These are phyloP conservation scores for Vultur gryphus DNA, from an alignment of 2,797 vertebrate species.

Conservation along the genomic window DNA sequence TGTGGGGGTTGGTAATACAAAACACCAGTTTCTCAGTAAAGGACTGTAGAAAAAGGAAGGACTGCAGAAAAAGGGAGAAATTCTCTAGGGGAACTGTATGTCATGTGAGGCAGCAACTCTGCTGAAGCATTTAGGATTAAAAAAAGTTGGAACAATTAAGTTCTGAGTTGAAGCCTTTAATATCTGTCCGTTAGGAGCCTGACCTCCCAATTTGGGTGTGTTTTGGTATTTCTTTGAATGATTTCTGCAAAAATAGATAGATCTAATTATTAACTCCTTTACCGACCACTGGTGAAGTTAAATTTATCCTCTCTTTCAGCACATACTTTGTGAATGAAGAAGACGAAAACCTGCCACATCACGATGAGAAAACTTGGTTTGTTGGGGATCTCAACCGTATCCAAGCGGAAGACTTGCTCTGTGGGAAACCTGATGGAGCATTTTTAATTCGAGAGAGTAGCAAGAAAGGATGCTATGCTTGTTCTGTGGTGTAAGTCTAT, in stretches of 20 bases:
- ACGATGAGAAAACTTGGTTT: conserved; percentile 96
- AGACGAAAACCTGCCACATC: conserved; percentile 91
- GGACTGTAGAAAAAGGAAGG: background rate
- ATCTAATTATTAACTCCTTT: background rate
- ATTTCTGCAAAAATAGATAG: background rate
- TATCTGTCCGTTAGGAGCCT: background rate
- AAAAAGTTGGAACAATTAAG: background rate
- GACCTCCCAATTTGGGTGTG: background rate
- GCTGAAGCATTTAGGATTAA: background rate
- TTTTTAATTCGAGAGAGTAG: conserved; percentile 96
- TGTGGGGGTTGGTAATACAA: background rate
- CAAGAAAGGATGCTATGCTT: conserved; percentile 86
- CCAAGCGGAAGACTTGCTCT: conserved; percentile 90
- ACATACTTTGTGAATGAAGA: conserved; percentile 89
- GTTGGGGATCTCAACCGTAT: conserved; percentile 90
- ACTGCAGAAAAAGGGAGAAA: background rate
- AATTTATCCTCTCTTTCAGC: conserved; percentile 63
- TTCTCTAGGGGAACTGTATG: background rate
- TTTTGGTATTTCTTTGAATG: background rate
- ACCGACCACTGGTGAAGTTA: background rate
- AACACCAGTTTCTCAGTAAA: background rate
- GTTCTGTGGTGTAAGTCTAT: conserved; percentile 80
- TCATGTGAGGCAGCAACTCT: background rate
- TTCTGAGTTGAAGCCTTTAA: background rate
- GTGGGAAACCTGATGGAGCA: conserved; percentile 88